Evolutionary conservation across 2,113 vertebrate genomes (phyloP).

Genomic region (Prolemur simus): DNA sequence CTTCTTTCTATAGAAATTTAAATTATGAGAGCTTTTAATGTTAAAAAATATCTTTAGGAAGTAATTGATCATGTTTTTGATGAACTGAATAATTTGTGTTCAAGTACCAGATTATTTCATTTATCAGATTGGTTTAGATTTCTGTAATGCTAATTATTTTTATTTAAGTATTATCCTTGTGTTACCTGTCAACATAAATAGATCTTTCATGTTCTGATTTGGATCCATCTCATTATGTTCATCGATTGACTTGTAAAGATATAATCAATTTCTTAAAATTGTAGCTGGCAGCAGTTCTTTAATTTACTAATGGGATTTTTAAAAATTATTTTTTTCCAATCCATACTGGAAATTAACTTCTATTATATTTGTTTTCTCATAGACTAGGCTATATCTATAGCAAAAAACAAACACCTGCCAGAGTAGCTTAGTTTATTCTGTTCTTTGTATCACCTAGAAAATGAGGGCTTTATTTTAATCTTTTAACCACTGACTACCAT

Average conservation of each 20-base stretch:
- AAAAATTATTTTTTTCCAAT: slow-evolving; percentile 39
- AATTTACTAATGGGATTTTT: slow-evolving; percentile 24
- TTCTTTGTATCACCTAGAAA: background rate
- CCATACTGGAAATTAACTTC: slow-evolving; percentile 10
- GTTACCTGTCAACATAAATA: background rate
- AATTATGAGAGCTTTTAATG: slow-evolving; percentile 29
- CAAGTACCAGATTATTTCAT: slow-evolving; percentile 16
- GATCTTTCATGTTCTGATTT: background rate
- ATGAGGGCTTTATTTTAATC: background rate
- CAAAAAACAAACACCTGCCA: background rate
- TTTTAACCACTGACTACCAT: background rate
- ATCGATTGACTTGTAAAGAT: background rate
- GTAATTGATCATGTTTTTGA: background rate
- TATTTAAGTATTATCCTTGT: slow-evolving; percentile 29
- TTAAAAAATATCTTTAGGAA: slow-evolving; percentile 24
- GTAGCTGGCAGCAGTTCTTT: background rate
- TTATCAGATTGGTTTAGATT: background rate
- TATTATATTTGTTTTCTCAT: background rate
- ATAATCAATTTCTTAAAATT: background rate
- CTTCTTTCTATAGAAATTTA: slow-evolving; percentile 15
- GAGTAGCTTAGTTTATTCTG: background rate
- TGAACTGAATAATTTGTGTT: slow-evolving; percentile 29
- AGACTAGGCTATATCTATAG: background rate
- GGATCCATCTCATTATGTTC: background rate
- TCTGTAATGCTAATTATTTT: slow-evolving; percentile 23